phyloP scores from a whole-genome alignment of 2,797 vertebrate species.

The Acipenser transmontanus region DNA sequence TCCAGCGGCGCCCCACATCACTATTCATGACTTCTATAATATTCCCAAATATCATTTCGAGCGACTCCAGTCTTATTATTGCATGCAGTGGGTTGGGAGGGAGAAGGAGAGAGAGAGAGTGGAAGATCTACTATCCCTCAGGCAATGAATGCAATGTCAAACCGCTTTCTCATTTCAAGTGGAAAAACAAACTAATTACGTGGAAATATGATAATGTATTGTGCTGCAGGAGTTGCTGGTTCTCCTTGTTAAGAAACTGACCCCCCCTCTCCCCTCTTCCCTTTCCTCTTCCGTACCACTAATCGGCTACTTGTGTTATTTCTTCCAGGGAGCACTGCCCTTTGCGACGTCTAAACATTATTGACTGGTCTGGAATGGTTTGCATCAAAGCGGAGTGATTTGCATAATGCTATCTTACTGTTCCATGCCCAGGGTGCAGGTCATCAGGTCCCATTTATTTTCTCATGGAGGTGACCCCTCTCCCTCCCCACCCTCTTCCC shows the following conservation, averaged over 20 bases:
- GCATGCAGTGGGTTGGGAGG: not conserved
- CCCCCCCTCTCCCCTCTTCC: constrained; percentile 19
- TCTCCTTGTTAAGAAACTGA: constrained; percentile 30
- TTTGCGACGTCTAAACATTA: constrained; percentile 93
- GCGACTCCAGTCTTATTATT: constrained; percentile 66
- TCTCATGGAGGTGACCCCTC: constrained; percentile 11
- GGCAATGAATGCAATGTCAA: constrained; percentile 82
- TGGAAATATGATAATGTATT: constrained; percentile 99
- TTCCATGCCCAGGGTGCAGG: constrained; percentile 41
- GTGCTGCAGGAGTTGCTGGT: constrained; percentile 67
- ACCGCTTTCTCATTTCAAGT: constrained; percentile 95
- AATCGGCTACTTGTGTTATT: constrained; percentile 72
- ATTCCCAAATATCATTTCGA: constrained; percentile 70
- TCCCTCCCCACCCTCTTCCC: not conserved
- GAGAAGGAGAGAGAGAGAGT: constrained; percentile 8
- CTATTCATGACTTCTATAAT: constrained; percentile 78
- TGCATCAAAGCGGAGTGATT: constrained; percentile 78
- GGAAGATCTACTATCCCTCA: constrained; percentile 31
- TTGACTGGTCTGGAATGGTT: constrained; percentile 76
- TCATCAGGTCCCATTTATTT: constrained; percentile 32
- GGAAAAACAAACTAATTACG: constrained; percentile 99
- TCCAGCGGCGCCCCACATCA: constrained; percentile 56
- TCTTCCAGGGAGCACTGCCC: constrained; percentile 92
- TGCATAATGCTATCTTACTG: constrained; percentile 86
- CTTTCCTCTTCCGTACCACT: constrained; percentile 24